Percentiles rank a stretch among this genome's conserved stretches.
phyloP scores from a whole-genome alignment of 2,888 invertebrate species.

The Eulithis testata region DNA sequence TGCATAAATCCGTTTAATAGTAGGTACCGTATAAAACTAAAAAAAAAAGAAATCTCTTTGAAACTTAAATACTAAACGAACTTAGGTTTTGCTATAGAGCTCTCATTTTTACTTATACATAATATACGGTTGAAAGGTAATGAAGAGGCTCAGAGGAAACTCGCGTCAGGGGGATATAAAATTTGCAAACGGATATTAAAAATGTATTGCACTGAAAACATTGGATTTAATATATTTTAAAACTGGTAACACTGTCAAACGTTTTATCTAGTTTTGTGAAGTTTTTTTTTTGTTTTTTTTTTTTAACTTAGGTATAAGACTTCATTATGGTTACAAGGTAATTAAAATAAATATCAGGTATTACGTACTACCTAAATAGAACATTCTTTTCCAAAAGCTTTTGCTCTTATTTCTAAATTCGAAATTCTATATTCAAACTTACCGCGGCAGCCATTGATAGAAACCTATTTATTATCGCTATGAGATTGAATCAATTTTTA shows the following conservation, averaged over 20 bases:
- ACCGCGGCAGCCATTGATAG: constrained; percentile 5
- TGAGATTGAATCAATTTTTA: constrained; percentile 29
- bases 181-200: constrained; percentile 54
- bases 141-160: constrained; percentile 32
- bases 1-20: background rate
- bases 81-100: constrained; percentile 13
- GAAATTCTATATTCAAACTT: background rate
- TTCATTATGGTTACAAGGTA: too few species aligned
- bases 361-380: too few species aligned
- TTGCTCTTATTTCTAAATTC: background rate
- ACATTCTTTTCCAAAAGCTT: too few species aligned
- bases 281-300: too few species aligned
- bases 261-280: too few species aligned
- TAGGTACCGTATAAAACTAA: too few species aligned
- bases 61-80: constrained; percentile 24
- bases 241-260: too few species aligned
- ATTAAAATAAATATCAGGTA: too few species aligned
- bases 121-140: constrained; percentile 32
- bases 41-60: constrained; percentile 6
- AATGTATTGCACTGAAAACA: constrained; percentile 48
- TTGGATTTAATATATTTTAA: constrained; percentile 14
- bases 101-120: constrained; percentile 29
- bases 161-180: constrained; percentile 41
- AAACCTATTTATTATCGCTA: constrained; percentile 13
- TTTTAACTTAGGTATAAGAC: too few species aligned